Base-by-base conservation (phyloP, 1,140 invertebrate species). In the Adoxophyes honmai region DNA sequence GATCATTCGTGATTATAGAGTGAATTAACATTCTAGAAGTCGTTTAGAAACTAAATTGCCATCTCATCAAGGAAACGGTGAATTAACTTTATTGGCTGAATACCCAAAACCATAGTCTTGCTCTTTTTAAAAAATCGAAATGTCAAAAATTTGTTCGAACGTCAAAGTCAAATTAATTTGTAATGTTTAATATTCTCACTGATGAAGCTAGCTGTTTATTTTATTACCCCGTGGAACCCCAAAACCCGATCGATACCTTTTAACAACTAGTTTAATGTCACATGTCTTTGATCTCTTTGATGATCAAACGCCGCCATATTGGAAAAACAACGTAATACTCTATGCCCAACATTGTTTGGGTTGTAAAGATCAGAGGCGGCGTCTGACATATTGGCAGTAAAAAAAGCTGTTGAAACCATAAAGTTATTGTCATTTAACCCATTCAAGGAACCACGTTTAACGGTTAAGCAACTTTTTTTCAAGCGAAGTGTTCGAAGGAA, bases 281-380 rank as follows among this genome's bases (percentile, higher is more conserved):
- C 39, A 44, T 16, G 39, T 16, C 39, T 44, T 44, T 44, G 39
- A 44, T 44, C 39, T 16, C 39, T 44, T 44, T 44, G 39, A 44
- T 18, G 15, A 18, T 44, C 39, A 44, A 44, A 44, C 21, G 16
- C 39, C 15, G 39, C 39, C 39, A 44, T 44, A 44, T 44, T 44
- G 39, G 39, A 44, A 44, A 44, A 44, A 44, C 39, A 44, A 44
- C 39, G 18, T 21, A 16, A 18, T 44, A 44, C 15, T 44, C 39
- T 44, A 44, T 44, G 39, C 39, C 39, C 39, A 44, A 44, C 39
- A 44, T 44, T 44, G 39, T 44, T 44, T 44, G 39, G 39, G 39
- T 44, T 44, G 18, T 44, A 44, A 44, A 44, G 15, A 44, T 21
- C 39, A 18, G 39, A 44, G 18, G 39, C 39, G 39, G 39, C 39